Conservation (phyloP, 2,888 invertebrate genomes). For the Drosophila mercatorum region DNA sequence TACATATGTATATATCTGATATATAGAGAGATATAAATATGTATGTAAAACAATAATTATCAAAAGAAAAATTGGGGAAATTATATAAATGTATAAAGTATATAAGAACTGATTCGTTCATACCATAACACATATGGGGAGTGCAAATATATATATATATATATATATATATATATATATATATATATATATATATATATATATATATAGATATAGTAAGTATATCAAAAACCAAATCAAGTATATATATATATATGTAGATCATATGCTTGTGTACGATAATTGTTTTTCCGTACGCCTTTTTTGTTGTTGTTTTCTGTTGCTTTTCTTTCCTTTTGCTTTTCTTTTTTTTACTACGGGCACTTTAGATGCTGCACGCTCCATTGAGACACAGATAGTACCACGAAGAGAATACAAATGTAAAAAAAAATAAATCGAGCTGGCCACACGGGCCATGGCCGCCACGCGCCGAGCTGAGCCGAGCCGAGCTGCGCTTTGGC, state of each 20-base stretch:
- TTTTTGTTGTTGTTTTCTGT: constrained; percentile 22
- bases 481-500: neutral
- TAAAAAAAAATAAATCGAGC: constrained; percentile 15
- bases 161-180: neutral
- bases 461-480: neutral
- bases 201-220: constrained; percentile 1
- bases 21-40: constrained; percentile 14
- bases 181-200: constrained; percentile 5
- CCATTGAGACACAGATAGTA: constrained; percentile 78
- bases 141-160: neutral
- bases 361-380: constrained; percentile 74
- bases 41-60: constrained; percentile 23
- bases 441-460: neutral
- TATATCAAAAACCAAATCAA: constrained; percentile 5
- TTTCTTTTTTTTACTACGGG: constrained; percentile 57
- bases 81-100: constrained; percentile 8
- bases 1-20: constrained; percentile 7
- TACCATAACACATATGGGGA: constrained; percentile 24
- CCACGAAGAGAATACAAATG: constrained; percentile 66
- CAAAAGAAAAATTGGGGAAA: neutral
- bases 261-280: constrained; percentile 19
- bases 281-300: constrained; percentile 27
- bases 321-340: constrained; percentile 21
- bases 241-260: constrained; percentile 6
- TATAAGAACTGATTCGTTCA: constrained; percentile 25